A percentile compares a stretch with the other conserved stretches of the same genome.
phyloP scores from a whole-genome alignment of 2,888 invertebrate genomes.

The Drosophila maculinotata region DNA sequence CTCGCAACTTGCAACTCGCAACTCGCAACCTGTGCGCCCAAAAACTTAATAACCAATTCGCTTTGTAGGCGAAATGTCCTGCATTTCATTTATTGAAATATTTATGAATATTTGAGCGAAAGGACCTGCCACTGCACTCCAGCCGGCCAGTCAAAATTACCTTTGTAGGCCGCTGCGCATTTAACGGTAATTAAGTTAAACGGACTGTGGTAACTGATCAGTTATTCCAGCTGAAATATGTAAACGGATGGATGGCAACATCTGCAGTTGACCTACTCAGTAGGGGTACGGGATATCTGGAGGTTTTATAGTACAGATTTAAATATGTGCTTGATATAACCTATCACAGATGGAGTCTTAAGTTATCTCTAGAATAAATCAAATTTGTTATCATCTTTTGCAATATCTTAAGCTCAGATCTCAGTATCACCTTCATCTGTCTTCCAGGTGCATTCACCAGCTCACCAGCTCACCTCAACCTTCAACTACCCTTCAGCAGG shows the following conservation, averaged over 20 bases:
- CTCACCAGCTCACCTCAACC: constrained; percentile 38
- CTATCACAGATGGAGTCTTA: too few relatives aligned
- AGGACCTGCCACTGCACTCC: constrained; percentile 13
- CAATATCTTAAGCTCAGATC: constrained; percentile 1
- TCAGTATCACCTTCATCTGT: constrained; percentile 19
- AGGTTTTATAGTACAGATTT: too few relatives aligned
- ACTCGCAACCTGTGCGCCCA: constrained; percentile 34
- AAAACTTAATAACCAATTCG: constrained; percentile 77
- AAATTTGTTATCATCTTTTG: background rate
- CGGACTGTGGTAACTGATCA: constrained; percentile 32
- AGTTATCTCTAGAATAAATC: too few relatives aligned
- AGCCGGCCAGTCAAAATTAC: constrained; percentile 24
- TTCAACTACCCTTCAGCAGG: constrained; percentile 44
- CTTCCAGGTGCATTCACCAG: constrained; percentile 11
- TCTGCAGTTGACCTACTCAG: constrained; percentile 5
- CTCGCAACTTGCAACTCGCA: constrained; percentile 8
- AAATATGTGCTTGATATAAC: too few relatives aligned
- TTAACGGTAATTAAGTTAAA: constrained; percentile 63
- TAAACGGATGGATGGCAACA: constrained; percentile 4
- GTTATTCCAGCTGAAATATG: constrained; percentile 18
- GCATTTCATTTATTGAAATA: constrained; percentile 58
- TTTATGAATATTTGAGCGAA: constrained; percentile 75
- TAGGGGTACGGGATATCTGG: background rate
- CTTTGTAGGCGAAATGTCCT: constrained; percentile 63
- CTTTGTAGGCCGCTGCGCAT: constrained; percentile 15